Percentiles rank a stretch among this genome's conserved stretches.
These are phyloP conservation scores for Chascanopsetta lugubris DNA, from an alignment of 2,113 vertebrate species.

Conservation along the genomic window DNA sequence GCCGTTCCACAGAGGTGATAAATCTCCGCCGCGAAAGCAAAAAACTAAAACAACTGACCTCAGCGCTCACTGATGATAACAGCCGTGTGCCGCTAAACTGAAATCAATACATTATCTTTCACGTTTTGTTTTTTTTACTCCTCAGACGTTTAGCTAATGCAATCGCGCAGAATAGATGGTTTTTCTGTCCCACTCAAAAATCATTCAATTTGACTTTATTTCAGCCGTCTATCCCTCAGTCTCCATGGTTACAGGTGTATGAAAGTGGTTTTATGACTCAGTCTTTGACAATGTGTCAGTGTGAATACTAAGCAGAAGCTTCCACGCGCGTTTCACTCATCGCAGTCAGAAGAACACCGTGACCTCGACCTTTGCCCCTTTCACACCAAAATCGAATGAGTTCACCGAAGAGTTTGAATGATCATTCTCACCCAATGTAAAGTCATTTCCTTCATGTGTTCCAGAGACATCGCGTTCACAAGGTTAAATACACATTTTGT, in stretches of 20 bases:
- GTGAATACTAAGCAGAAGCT: too few relatives aligned
- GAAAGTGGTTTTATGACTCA: neutral
- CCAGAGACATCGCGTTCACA: too few relatives aligned
- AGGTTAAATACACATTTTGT: too few relatives aligned
- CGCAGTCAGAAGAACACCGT: too few relatives aligned
- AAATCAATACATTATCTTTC: conserved; percentile 72
- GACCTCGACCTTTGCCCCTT: too few relatives aligned
- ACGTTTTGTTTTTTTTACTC: conserved; percentile 37
- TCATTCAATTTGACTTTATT: conserved; percentile 4
- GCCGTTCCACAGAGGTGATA: conserved; percentile 57
- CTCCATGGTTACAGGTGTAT: neutral
- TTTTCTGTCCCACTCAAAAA: neutral
- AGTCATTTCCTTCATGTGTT: too few relatives aligned
- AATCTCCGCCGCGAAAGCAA: conserved; percentile 54
- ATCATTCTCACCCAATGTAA: too few relatives aligned
- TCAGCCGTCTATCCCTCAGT: neutral
- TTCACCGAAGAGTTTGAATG: too few relatives aligned
- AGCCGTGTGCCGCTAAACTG: conserved; percentile 50
- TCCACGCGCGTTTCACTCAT: too few relatives aligned
- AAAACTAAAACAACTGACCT: conserved; percentile 63
- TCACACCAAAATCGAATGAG: too few relatives aligned
- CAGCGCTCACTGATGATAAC: conserved; percentile 57
- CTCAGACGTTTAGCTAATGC: conserved; percentile 41
- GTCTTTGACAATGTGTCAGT: too few relatives aligned
- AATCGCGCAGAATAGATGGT: conserved; percentile 2